Conservation (phyloP, 2,113 vertebrate species). For the Thinocorus orbignyianus region DNA sequence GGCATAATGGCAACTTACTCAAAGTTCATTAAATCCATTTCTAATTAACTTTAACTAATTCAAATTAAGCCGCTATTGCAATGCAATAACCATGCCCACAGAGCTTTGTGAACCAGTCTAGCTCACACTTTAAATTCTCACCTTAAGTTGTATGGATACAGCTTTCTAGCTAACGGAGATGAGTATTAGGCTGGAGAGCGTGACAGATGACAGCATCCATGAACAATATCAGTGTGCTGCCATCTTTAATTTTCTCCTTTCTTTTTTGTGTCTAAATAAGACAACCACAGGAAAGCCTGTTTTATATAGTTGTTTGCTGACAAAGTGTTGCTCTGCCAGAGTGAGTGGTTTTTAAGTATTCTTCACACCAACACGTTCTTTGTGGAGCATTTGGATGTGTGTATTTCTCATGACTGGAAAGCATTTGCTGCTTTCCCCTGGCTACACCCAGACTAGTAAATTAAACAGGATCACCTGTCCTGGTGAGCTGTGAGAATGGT, state of each 20-base stretch:
- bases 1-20: slow-evolving; percentile 16
- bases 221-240: background rate
- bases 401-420: background rate
- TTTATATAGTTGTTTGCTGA: background rate
- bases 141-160: background rate
- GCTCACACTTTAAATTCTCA: background rate
- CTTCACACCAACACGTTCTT: background rate
- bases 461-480: background rate
- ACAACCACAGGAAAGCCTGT: background rate
- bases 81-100: background rate
- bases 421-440: background rate
- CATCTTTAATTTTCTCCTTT: slow-evolving; percentile 37
- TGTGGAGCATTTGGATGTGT: background rate
- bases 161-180: background rate
- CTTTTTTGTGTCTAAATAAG: slow-evolving; percentile 25
- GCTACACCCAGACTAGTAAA: background rate
- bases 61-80: background rate
- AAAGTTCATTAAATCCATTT: slow-evolving; percentile 59
- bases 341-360: background rate
- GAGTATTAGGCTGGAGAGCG: background rate
- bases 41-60: slow-evolving; percentile 37
- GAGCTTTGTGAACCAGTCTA: background rate
- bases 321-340: background rate
- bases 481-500: background rate
- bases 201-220: background rate